Conservation (phyloP, 1,140 invertebrate genomes). For the Whitmania pigra region DNA sequence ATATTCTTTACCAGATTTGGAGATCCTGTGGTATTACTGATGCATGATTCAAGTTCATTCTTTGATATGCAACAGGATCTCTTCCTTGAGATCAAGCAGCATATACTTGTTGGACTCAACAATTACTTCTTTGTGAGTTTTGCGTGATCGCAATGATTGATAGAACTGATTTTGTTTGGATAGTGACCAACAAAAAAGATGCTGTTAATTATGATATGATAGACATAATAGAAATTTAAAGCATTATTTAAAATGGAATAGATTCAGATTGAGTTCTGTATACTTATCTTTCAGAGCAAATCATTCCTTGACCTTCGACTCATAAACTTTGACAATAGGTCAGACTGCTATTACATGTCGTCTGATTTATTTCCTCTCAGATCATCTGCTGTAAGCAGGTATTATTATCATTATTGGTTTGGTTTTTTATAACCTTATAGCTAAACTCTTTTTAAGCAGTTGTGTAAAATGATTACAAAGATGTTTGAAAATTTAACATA, state of each 20-base stretch:
- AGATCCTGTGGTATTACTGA: background rate
- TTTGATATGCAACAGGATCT: constrained; percentile 13
- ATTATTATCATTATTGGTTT: background rate
- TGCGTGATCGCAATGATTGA: background rate
- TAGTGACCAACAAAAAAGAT: background rate
- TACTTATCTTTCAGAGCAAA: background rate
- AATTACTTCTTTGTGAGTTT: constrained; percentile 2
- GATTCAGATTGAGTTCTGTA: background rate
- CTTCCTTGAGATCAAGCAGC: background rate
- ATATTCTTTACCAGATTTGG: background rate
- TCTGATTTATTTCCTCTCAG: background rate
- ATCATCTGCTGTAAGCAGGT: constrained; percentile 1
- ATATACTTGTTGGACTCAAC: background rate
- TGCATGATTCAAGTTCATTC: background rate
- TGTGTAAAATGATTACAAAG: background rate
- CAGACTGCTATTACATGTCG: background rate
- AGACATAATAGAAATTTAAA: background rate
- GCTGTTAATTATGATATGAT: background rate
- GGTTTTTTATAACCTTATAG: background rate
- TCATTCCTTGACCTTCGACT: constrained; percentile 7
- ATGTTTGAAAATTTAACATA: too few relatives aligned
- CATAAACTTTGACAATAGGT: background rate
- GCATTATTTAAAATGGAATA: background rate
- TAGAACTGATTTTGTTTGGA: background rate
- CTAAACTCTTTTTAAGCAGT: background rate